phyloP scores from a whole-genome alignment of 2,113 vertebrate species.

The Pseudopipra pipra region DNA sequence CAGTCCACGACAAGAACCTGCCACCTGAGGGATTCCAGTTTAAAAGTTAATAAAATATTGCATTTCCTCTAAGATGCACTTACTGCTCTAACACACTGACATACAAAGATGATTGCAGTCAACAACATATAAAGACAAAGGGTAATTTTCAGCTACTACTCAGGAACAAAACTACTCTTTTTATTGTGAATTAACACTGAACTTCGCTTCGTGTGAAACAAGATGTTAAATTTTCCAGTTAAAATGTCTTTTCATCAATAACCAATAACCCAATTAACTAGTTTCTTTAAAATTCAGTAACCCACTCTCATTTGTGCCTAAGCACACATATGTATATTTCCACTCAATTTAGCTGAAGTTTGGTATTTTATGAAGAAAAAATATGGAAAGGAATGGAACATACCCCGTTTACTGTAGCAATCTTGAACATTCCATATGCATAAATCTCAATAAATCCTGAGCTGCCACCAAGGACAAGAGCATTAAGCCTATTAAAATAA shows the following conservation, averaged over 20 bases:
- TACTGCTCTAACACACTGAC: not conserved
- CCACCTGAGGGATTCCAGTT: conserved; percentile 75
- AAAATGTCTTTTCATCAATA: not conserved
- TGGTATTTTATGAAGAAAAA: not conserved
- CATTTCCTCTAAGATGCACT: not conserved
- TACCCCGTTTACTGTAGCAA: conserved; percentile 89
- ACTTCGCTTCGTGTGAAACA: not conserved
- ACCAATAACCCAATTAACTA: not conserved
- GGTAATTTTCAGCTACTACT: not conserved
- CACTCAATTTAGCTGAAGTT: not conserved
- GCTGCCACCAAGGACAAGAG: conserved; percentile 90
- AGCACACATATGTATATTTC: not conserved
- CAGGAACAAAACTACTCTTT: not conserved
- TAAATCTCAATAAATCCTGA: conserved; percentile 92
- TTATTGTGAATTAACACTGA: not conserved
- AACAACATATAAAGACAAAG: not conserved
- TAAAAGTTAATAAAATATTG: not conserved
- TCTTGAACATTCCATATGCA: conserved; percentile 98
- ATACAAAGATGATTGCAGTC: not conserved
- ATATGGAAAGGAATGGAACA: not conserved
- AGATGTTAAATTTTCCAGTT: not conserved
- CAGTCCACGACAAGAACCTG: conserved; percentile 86
- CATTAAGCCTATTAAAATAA: conserved; percentile 85
- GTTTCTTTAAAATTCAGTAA: not conserved
- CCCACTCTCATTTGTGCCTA: not conserved